Percentiles rank a stretch among this genome's conserved stretches.
These are phyloP conservation scores for Chrysogorgia sp. DNA, from an alignment of 92 coral and sea anemone genomes.

Conservation along the genomic window DNA sequence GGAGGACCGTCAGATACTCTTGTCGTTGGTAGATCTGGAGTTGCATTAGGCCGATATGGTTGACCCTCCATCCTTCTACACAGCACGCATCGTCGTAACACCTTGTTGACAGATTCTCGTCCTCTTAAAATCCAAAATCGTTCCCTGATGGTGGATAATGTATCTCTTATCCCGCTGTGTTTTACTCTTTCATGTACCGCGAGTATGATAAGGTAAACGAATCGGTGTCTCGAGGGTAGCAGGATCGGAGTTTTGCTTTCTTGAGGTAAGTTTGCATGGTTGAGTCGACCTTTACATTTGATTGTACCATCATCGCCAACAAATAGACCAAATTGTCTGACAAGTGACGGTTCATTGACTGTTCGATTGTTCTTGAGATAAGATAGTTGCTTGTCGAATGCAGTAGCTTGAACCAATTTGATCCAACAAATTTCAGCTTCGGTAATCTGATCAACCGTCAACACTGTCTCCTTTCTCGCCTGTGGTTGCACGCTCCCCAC, in stretches of 20 bases:
- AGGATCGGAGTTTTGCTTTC: constrained; percentile 53
- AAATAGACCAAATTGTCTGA: constrained; percentile 51
- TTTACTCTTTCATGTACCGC: constrained; percentile 40
- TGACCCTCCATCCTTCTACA: constrained; percentile 25
- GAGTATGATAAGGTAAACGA: constrained; percentile 35
- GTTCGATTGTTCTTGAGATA: constrained; percentile 39
- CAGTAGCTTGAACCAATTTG: constrained; percentile 35
- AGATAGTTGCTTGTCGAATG: constrained; percentile 43
- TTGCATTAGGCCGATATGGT: constrained; percentile 9
- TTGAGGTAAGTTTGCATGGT: constrained; percentile 43
- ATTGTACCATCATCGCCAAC: constrained; percentile 28
- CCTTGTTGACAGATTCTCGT: constrained; percentile 30
- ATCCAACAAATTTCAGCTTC: constrained; percentile 55
- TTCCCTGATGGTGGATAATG: constrained; percentile 34
- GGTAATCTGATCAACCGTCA: constrained; percentile 32
- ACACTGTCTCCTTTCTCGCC: neutral
- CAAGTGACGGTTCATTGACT: constrained; percentile 30
- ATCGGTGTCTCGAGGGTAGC: constrained; percentile 40
- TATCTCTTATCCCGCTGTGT: constrained; percentile 45
- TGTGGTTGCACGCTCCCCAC: too few relatives aligned
- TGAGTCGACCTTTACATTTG: constrained; percentile 57
- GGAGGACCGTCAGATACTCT: constrained; percentile 56
- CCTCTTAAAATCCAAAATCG: constrained; percentile 58
- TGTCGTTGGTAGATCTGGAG: constrained; percentile 43
- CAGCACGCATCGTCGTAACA: constrained; percentile 17